These are phyloP conservation scores for Mercenaria mercenaria DNA, from an alignment of 1,140 invertebrate genomes.

Conservation along the genomic window DNA sequence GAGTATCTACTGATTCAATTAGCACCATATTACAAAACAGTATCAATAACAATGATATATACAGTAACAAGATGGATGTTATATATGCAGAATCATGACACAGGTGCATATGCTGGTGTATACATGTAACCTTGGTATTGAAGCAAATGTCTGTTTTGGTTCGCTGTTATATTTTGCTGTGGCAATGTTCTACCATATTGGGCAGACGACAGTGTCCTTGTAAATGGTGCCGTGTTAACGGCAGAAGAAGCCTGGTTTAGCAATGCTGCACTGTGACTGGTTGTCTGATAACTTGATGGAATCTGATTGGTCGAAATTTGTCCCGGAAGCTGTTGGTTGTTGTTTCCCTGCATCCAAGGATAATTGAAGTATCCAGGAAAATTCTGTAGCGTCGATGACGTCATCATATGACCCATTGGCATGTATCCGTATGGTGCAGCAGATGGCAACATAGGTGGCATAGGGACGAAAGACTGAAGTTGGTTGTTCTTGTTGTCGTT, in stretches of 20 bases:
- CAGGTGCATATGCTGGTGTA: neutral
- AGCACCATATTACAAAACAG: too few species aligned
- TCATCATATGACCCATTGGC: slow-evolving; percentile 27
- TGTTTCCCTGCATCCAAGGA: slow-evolving; percentile 47
- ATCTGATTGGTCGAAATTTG: neutral
- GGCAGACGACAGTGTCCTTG: neutral
- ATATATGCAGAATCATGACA: too few species aligned
- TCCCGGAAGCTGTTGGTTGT: neutral
- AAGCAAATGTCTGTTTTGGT: neutral
- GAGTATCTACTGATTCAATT: too few species aligned
- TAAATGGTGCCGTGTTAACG: neutral
- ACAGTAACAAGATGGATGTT: too few species aligned
- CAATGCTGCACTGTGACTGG: neutral
- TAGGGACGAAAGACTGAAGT: slow-evolving; percentile 6
- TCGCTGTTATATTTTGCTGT: neutral
- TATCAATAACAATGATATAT: too few species aligned
- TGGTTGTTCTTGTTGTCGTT: slow-evolving; percentile 50
- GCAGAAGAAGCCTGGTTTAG: neutral
- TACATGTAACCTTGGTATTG: neutral
- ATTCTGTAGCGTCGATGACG: neutral
- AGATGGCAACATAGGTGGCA: slow-evolving; percentile 30
- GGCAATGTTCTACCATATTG: neutral
- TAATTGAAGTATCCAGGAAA: neutral
- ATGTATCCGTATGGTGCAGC: slow-evolving; percentile 25
- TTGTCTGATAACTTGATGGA: neutral